Evolutionary conservation across 1,140 invertebrate species (phyloP), one percentile per base, ranked within the genome.

Genomic region (Drosophila auraria): DNA sequence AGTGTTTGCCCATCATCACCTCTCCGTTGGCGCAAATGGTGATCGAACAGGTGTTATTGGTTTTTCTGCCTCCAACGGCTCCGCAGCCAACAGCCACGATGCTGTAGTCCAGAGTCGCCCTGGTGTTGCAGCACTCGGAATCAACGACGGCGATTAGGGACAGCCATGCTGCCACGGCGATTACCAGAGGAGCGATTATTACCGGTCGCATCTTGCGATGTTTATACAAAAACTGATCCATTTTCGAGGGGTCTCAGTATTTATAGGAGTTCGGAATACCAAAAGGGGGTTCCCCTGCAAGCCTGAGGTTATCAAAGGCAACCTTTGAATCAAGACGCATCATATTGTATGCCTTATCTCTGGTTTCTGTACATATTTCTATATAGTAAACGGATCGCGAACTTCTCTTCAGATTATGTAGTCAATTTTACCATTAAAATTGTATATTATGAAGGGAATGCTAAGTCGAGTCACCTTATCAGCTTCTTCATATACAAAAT

Each of bases 11-110:
- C 45, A 71, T 57, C 23, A 71, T 8, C 20, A 66, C 27, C 20
- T 53, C 27, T 5, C 68, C 68, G 25, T 71, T 56, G 63, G 17
- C 38, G 17, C 71, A 74, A 23, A 74, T 71, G 30, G 23, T 53
- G 8, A 71, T 17, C 15, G 4, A 8, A n/a, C 53, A 73, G 27
- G 30, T n/a, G 5, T 2, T 5, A 5, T 38, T 40, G 23, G 5
- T 30, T 1, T 20, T 5, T 1, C 27, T 23, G 23, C 62, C 68
- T 0, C 68, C 68, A 25, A 56, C 68, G 11, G n/a, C 40, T 30
- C 63, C 68, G 12, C 68, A 68, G 4, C 53, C 30, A 12, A 9
- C n/a, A 4, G 6, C 4, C 5, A 4, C 0, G 63, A 71, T 47
- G 4, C 2, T 12, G 12, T 54, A 71, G 17, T 6, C 9, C 0